These are phyloP conservation scores for Drosophila ananassae DNA, from an alignment of 1,140 invertebrate species.

Conservation along the genomic window DNA sequence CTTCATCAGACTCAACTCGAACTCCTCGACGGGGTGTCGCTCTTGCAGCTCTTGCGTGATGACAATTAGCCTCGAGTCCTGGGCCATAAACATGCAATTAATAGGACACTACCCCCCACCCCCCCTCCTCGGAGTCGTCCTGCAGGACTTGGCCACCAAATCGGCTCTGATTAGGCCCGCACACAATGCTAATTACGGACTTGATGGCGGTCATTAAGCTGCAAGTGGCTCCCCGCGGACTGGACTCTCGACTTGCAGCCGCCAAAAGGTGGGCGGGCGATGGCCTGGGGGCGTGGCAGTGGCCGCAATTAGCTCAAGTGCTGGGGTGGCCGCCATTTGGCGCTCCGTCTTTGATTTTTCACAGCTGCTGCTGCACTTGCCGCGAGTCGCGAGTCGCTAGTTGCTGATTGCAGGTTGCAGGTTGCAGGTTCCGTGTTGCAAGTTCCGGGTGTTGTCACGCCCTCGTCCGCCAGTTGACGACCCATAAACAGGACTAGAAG, in stretches of 20 bases:
- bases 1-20: no score
- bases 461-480: conserved; percentile 26
- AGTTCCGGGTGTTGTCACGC: conserved; percentile 41
- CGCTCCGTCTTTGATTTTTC: conserved; percentile 8
- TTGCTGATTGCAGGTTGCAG: neutral
- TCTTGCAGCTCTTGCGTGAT: neutral
- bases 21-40: no score
- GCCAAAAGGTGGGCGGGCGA: conserved; percentile 9
- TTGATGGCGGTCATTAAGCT: conserved; percentile 42
- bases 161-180: conserved; percentile 28
- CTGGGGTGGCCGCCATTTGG: conserved; percentile 3
- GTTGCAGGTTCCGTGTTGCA: conserved; percentile 21
- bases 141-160: neutral
- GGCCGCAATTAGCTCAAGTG: conserved; percentile 44
- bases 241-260: neutral
- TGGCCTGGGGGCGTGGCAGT: conserved; percentile 16
- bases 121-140: no score
- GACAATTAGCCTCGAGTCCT: neutral
- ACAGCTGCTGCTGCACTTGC: conserved; percentile 3
- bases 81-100: conserved; percentile 6
- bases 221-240: conserved; percentile 15
- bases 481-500: conserved; percentile 37
- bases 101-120: neutral
- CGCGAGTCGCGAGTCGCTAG: neutral
- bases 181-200: conserved; percentile 31